Base-by-base conservation (phyloP, 2,888 invertebrate genomes). In the Brachypterus glaber region DNA sequence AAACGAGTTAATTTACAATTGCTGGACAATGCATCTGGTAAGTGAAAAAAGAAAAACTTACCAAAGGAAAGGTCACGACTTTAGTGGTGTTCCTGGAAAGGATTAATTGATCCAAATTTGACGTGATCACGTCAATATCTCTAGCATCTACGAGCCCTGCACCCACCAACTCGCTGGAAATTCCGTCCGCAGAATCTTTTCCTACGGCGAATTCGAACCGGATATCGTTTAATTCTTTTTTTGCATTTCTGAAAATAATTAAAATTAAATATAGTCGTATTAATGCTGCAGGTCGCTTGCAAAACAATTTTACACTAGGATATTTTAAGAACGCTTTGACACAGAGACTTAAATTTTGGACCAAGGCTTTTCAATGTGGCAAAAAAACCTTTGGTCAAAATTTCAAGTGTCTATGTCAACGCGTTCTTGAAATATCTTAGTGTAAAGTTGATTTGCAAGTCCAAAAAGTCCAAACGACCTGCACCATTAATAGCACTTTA, bases 141-240 rank as follows among this genome's bases (percentile, higher is more conserved):
- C 83, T 79, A 36, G 80, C 85, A 63, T 96, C 90, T 12, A 97
- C 92, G 8, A 97, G 72, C 2, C 93, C 93, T 4, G 97, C 96
- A 35, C 90, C 89, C 4, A 97, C 93, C 49, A 97, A 69, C 68
- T 97, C 96, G 5, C 82, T 73, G 2, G 96, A 90, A 37, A 97
- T 95, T 21, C 93, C 93, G 64, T 93, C 92, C 0, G 93, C 75
- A 0, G 85, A 80, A 60, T 90, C 89, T 64, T 88, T 84, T 13
- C 90, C 91, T 17, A 82, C 78, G 12, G 88, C 84, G 63, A 88
- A 98, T 67, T 98, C 96, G 66, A 98, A 98, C 52, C 93, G 80
- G 54, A 98, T 98, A 64, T 98, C 97, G 65, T 97, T 96, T 48
- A 98, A 68, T 66, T 97, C 96, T 38, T 85, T 76, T 46, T 81